Conservation (phyloP, 2,888 invertebrate species). For the Platycheirus rosarum region DNA sequence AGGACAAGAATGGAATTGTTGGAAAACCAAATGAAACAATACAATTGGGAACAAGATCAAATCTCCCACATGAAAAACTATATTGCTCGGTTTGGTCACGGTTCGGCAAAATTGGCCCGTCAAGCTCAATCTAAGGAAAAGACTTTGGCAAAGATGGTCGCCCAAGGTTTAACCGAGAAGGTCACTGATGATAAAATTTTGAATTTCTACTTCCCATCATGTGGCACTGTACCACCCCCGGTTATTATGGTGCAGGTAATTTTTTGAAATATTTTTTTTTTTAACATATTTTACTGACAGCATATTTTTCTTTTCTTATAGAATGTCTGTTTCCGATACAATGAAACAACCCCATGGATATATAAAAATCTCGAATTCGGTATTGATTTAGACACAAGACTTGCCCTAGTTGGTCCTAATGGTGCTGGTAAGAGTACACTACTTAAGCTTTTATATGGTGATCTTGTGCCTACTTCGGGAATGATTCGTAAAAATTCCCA, state of each 20-base stretch:
- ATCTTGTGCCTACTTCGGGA: conserved; percentile 96
- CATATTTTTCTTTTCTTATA: conserved; percentile 79
- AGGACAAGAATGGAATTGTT: conserved; percentile 96
- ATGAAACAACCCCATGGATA: conserved; percentile 92
- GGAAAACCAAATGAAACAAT: conserved; percentile 99
- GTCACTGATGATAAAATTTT: conserved; percentile 95
- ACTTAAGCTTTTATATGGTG: conserved; percentile 96
- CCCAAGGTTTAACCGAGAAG: conserved; percentile 97
- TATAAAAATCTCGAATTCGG: conserved; percentile 99
- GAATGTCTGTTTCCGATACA: conserved; percentile 98
- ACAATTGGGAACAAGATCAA: conserved; percentile 99
- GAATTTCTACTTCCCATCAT: conserved; percentile 97
- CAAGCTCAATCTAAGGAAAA: conserved; percentile 99
- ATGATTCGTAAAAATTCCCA: conserved; percentile 99
- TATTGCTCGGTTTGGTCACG: conserved; percentile 99
- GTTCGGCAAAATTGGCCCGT: conserved; percentile 98
- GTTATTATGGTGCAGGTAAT: conserved; percentile 98
- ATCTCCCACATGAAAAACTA: conserved; percentile 99
- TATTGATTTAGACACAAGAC: conserved; percentile 97
- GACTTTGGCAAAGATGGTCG: conserved; percentile 99
- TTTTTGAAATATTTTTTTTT: not conserved
- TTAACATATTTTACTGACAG: not conserved
- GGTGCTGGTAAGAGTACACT: conserved; percentile 99
- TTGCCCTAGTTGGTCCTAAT: conserved; percentile 98
- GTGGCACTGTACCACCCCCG: conserved; percentile 98